Base-by-base conservation (phyloP, 2,888 invertebrate species). In the Antheraea yamamai region DNA sequence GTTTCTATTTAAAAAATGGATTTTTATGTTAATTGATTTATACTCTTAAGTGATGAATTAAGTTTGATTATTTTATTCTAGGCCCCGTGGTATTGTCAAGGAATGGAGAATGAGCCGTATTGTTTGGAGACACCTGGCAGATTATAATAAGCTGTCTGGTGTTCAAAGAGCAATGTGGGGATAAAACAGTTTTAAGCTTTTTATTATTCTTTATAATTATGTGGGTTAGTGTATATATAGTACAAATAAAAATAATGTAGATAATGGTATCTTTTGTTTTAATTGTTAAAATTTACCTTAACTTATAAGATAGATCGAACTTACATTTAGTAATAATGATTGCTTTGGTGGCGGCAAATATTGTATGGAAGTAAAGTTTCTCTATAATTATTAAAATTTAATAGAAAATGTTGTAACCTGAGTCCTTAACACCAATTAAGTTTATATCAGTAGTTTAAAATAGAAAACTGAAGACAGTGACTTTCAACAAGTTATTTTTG, bases 121-220 rank as follows among this genome's bases (percentile, higher is more conserved):
- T 79, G 96, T 98, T 8, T 99, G 98, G 96, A 96, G 99, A 78
- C 96, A 98, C 86, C 94, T 98, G 78, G 98, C 98, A 0, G 99
- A 99, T 95, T 97, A 99, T 90, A 99, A 99, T 91, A 97, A 98
- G 90, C 89, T 99, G 64, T 96, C 98, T 26, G 99, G 99, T 64
- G 97, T 99, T 0, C 98, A 98, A 89, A 95, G 99, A 88, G 98
- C 99, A n/a, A 97, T 97, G 95, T 99, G 99, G 99, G 97, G 96
- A 58, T 75, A 75, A 61, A 10, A 61, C 26, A n/a, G 26, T 23
- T 64, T 58, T 64, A 64, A 61, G 20, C 7, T 61, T 23, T 61
- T 61, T 61, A 61, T 23, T 61, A 0, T 23, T 23, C 14, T 12
- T 30, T 16, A 6, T 66, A 18, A 16, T 66, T 30, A 66, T 66